Percentiles rank a stretch among this genome's conserved stretches.
Evolutionary conservation across 2,888 invertebrate species (phyloP).

Genomic region (Drosophila lacicola): DNA sequence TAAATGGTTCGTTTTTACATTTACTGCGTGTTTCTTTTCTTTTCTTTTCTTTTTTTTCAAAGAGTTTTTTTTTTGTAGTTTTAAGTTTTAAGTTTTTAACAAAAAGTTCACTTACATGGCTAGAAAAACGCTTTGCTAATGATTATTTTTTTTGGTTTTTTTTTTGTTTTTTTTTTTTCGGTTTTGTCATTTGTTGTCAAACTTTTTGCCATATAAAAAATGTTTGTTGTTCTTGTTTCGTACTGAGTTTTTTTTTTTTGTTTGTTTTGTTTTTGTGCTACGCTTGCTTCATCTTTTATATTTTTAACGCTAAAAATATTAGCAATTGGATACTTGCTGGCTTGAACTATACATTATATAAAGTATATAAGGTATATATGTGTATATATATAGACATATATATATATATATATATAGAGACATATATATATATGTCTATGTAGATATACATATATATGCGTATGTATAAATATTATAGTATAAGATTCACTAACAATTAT

Average conservation of each 20-base stretch:
- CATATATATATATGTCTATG: constrained; percentile 43
- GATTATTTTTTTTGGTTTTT: constrained; percentile 27
- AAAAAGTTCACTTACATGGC: constrained; percentile 57
- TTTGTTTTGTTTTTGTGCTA: constrained; percentile 63
- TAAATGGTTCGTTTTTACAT: constrained; percentile 7
- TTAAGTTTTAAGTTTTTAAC: constrained; percentile 27
- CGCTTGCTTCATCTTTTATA: constrained; percentile 37
- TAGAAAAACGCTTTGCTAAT: constrained; percentile 70
- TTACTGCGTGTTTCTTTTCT: not conserved
- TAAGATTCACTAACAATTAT: constrained; percentile 79
- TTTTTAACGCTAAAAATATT: constrained; percentile 65
- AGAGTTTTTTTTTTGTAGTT: constrained; percentile 5
- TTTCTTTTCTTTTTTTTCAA: constrained; percentile 12
- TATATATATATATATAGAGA: constrained; percentile 17
- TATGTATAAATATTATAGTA: constrained; percentile 62
- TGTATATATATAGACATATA: constrained; percentile 15
- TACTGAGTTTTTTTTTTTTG: constrained; percentile 57
- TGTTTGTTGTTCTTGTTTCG: constrained; percentile 16
- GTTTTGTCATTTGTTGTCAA: constrained; percentile 38
- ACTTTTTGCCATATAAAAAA: constrained; percentile 63
- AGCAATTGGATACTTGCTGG: constrained; percentile 60
- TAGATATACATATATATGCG: constrained; percentile 5
- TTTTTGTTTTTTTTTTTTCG: not conserved
- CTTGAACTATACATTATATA: constrained; percentile 72
- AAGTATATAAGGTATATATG: constrained; percentile 58